These are phyloP conservation scores for Protosalanx chinensis DNA, from an alignment of 2,797 vertebrate species.

Conservation along the genomic window DNA sequence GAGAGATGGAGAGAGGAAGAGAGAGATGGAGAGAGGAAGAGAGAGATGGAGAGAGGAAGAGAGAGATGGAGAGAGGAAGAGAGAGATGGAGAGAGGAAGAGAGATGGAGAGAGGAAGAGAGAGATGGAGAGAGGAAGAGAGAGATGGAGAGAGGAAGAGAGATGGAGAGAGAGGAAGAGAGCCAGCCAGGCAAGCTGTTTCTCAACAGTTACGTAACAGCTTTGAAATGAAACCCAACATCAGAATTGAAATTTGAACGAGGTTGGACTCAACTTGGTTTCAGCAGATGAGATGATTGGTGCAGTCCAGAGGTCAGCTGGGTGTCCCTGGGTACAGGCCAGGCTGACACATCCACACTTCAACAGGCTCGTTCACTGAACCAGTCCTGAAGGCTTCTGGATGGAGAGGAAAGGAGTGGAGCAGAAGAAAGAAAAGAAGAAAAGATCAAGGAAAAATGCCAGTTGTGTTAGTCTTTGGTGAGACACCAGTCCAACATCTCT, in stretches of 20 bases:
- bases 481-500: conserved; percentile 10
- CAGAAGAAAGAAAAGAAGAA: not conserved
- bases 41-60: too few species aligned
- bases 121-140: too few species aligned
- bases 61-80: too few species aligned
- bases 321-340: conserved; percentile 56
- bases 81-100: too few species aligned
- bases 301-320: conserved; percentile 49
- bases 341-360: conserved; percentile 53
- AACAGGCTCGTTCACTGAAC: conserved; percentile 28
- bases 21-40: too few species aligned
- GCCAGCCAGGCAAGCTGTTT: not conserved
- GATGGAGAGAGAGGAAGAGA: too few species aligned
- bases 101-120: too few species aligned
- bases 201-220: not conserved
- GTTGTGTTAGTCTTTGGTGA: conserved; percentile 38
- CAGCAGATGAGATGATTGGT: conserved; percentile 52
- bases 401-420: too few species aligned
- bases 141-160: too few species aligned
- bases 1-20: too few species aligned
- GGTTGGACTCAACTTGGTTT: not conserved
- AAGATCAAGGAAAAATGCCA: conserved; percentile 11
- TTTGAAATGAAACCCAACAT: not conserved
- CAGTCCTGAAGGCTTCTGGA: not conserved
- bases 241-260: not conserved